Percentiles rank a stretch among this genome's conserved stretches.
phyloP scores from a whole-genome alignment of 2,113 vertebrate species.

The Elachura formosa region DNA sequence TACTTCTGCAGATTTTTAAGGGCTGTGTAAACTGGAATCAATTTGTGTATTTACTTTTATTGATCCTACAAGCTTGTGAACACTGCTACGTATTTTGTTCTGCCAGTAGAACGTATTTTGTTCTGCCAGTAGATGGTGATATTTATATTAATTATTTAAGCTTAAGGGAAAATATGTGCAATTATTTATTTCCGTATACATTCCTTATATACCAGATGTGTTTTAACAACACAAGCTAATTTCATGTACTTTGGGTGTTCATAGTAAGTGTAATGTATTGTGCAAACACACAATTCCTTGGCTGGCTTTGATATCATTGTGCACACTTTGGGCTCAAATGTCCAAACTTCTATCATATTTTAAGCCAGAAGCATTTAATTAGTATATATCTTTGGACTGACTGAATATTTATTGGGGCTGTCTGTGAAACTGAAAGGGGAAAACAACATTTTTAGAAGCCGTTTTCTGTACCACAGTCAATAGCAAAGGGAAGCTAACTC shows the following conservation, averaged over 20 bases:
- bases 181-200: background rate
- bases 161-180: background rate
- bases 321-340: background rate
- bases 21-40: background rate
- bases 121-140: slow-evolving; percentile 51
- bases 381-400: background rate
- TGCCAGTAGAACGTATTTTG: slow-evolving; percentile 19
- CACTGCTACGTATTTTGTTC: background rate
- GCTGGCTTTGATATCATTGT: background rate
- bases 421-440: background rate
- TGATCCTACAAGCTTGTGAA: background rate
- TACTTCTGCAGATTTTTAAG: background rate
- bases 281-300: background rate
- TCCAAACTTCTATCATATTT: background rate
- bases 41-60: slow-evolving; percentile 5
- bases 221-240: background rate
- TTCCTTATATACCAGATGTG: background rate
- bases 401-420: background rate
- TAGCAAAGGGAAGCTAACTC: background rate
- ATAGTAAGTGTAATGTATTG: background rate
- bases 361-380: background rate
- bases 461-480: background rate
- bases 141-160: slow-evolving; percentile 19
- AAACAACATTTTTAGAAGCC: background rate
- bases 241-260: background rate